Percentiles rank a stretch among this genome's conserved stretches.
Conservation (phyloP, 2,888 invertebrate genomes). For the Brachyptera putata region DNA sequence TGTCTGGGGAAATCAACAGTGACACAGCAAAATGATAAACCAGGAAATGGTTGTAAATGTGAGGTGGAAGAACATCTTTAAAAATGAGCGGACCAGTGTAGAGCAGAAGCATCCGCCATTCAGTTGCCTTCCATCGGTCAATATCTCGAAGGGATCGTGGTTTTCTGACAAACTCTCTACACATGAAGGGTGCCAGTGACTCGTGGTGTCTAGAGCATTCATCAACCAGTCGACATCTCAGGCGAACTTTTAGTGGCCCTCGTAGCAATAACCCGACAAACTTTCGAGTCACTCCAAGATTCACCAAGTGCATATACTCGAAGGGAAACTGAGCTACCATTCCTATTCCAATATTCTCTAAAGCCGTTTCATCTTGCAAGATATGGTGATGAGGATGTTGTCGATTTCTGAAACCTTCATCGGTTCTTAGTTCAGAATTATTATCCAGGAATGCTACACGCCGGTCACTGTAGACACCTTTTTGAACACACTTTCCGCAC, state of each 20-base stretch:
- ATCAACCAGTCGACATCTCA: too few relatives aligned
- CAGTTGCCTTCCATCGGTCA: conserved; percentile 39
- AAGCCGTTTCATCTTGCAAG: conserved; percentile 18
- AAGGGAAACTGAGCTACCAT: conserved; percentile 23
- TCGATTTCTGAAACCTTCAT: conserved; percentile 28
- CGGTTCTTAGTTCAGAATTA: conserved; percentile 20
- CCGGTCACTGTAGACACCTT: conserved; percentile 17
- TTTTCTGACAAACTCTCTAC: conserved; percentile 38
- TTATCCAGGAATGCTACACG: conserved; percentile 27
- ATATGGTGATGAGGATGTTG: conserved; percentile 14
- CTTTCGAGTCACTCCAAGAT: conserved; percentile 27
- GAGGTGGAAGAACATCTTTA: conserved; percentile 20
- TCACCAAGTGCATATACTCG: conserved; percentile 32
- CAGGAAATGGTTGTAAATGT: conserved; percentile 36
- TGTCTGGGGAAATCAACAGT: conserved; percentile 33
- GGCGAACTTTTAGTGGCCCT: too few relatives aligned
- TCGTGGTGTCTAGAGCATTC: too few relatives aligned
- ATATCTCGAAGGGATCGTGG: conserved; percentile 36
- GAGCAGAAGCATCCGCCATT: conserved; percentile 38
- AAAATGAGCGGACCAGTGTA: conserved; percentile 37
- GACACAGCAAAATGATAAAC: conserved; percentile 32
- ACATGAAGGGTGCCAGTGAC: too few relatives aligned
- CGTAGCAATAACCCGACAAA: too few relatives aligned
- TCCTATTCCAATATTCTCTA: conserved; percentile 24
- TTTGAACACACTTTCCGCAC: conserved; percentile 27